Percentiles rank a stretch among this genome's conserved stretches.
Evolutionary conservation across 2,113 vertebrate species (phyloP).

Genomic region (Amia ocellicauda): DNA sequence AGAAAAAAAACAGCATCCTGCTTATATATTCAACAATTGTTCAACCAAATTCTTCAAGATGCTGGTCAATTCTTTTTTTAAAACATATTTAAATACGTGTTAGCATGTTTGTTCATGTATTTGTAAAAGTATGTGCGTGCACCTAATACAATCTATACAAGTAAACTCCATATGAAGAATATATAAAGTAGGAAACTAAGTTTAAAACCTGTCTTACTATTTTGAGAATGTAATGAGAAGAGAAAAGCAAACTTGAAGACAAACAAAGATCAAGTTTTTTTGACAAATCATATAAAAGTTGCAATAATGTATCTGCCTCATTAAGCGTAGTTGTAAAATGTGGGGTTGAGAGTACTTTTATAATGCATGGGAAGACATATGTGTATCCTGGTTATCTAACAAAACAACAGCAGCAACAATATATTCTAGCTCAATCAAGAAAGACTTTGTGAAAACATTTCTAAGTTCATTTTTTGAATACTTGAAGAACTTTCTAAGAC

Average conservation of each 20-base stretch:
- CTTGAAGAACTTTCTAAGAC: slow-evolving; percentile 57
- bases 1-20: neutral
- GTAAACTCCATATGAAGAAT: slow-evolving; percentile 20
- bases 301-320: slow-evolving; percentile 38
- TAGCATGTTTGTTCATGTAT: slow-evolving; percentile 6
- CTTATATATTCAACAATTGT: neutral
- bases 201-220: slow-evolving; percentile 8
- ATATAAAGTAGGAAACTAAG: slow-evolving; percentile 2
- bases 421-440: slow-evolving; percentile 26
- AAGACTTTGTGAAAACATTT: slow-evolving; percentile 13
- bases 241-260: slow-evolving; percentile 28
- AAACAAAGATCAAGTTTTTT: slow-evolving; percentile 6
- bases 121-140: slow-evolving; percentile 7
- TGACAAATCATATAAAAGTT: slow-evolving; percentile 31
- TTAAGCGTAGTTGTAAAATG: slow-evolving; percentile 28
- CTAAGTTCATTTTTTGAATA: slow-evolving; percentile 41
- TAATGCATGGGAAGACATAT: slow-evolving; percentile 53
- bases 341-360: slow-evolving; percentile 38
- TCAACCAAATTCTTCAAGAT: neutral
- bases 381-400: slow-evolving; percentile 35
- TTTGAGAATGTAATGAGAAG: slow-evolving; percentile 29
- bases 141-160: slow-evolving; percentile 15
- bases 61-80: slow-evolving; percentile 9
- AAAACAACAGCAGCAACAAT: too few species aligned
- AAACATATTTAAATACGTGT: neutral